phyloP scores from a whole-genome alignment of 2,113 vertebrate species.

The Hirundichthys speculiger region DNA sequence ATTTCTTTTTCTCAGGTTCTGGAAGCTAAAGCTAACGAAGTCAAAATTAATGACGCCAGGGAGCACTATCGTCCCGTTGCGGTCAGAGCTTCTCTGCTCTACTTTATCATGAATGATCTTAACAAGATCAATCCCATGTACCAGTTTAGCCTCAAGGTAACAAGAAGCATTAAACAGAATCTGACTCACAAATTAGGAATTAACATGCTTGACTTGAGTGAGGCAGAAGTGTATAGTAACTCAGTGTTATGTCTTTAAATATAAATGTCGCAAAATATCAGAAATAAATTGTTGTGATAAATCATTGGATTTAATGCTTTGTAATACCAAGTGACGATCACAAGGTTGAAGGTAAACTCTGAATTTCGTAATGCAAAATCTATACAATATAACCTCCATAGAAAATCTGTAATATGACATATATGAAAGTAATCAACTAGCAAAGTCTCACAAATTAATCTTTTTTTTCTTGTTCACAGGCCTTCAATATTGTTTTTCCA shows the following conservation, averaged over 20 bases:
- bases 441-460: neutral
- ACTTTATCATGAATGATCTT: constrained; percentile 85
- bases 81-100: constrained; percentile 83
- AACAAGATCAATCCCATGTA: constrained; percentile 89
- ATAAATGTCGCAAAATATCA: too few relatives aligned
- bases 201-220: neutral
- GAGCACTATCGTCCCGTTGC: constrained; percentile 84
- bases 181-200: neutral
- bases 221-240: too few relatives aligned
- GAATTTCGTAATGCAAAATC: too few relatives aligned
- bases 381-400: too few relatives aligned
- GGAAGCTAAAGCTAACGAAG: constrained; percentile 84
- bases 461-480: constrained; percentile 55
- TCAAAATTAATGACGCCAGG: constrained; percentile 83
- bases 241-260: too few relatives aligned
- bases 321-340: too few relatives aligned
- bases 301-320: too few relatives aligned
- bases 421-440: neutral
- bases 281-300: neutral
- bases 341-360: too few relatives aligned
- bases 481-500: constrained; percentile 85
- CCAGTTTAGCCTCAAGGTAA: constrained; percentile 86
- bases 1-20: constrained; percentile 68
- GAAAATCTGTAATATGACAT: too few relatives aligned
- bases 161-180: neutral